phyloP scores from a whole-genome alignment of 2,797 vertebrate species.

The Meda fulgida region DNA sequence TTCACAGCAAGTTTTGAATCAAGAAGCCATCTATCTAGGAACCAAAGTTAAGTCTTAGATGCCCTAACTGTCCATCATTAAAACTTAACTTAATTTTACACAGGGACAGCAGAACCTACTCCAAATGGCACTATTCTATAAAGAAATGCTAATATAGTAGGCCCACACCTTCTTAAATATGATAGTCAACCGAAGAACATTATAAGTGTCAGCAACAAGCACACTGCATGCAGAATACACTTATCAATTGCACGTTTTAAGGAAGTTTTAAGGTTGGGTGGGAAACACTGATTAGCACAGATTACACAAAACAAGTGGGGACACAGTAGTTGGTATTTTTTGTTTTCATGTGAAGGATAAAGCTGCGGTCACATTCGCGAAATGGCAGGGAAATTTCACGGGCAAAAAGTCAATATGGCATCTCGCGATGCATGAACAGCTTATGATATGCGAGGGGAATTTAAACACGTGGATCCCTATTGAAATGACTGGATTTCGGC shows the following conservation, averaged over 20 bases:
- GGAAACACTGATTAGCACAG: not conserved
- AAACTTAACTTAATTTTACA: not conserved
- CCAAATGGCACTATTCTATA: not conserved
- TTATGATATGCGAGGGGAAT: not conserved
- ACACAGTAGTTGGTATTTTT: not conserved
- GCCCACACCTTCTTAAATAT: not conserved
- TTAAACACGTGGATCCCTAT: not conserved
- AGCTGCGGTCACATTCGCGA: not conserved
- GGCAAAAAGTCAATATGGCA: not conserved
- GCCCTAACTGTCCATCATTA: not conserved
- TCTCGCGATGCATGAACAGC: not conserved
- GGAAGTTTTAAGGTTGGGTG: constrained; percentile 14
- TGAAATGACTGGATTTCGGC: not conserved
- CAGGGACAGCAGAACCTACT: not conserved
- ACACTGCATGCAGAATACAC: constrained; percentile 64
- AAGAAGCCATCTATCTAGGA: constrained; percentile 3
- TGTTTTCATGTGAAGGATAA: not conserved
- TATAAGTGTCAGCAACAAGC: constrained; percentile 51
- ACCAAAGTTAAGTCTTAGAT: not conserved
- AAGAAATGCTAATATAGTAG: not conserved
- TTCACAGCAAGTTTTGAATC: not conserved
- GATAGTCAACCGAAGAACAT: not conserved
- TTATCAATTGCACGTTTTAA: constrained; percentile 38
- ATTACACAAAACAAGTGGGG: not conserved
- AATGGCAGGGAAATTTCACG: not conserved